A percentile compares a stretch with the other conserved stretches of the same genome.
Conservation (phyloP, 2,888 invertebrate genomes). For the Smittia sp. region DNA sequence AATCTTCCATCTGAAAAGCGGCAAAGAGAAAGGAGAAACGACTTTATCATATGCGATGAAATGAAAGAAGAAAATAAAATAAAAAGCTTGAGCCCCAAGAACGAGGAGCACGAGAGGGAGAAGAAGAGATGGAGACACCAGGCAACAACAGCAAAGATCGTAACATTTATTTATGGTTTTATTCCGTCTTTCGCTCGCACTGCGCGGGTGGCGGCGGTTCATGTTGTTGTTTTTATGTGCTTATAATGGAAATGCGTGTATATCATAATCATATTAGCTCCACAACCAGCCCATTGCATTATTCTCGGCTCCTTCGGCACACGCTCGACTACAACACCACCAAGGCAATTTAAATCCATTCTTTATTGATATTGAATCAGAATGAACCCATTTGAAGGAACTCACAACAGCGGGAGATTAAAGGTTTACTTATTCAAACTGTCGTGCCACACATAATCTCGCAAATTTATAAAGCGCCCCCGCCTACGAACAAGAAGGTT, state of each 20-base stretch:
- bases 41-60: conserved; percentile 14
- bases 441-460: too few species aligned
- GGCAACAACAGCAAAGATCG: background rate
- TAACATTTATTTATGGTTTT: conserved; percentile 35
- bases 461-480: too few species aligned
- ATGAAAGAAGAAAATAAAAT: conserved; percentile 13
- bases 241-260: conserved; percentile 38
- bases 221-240: conserved; percentile 37
- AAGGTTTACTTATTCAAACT: too few species aligned
- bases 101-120: background rate
- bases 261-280: conserved; percentile 37
- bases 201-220: conserved; percentile 1
- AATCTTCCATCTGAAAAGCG: too few species aligned
- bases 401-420: too few species aligned
- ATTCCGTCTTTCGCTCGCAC: background rate
- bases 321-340: too few species aligned
- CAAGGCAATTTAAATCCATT: too few species aligned
- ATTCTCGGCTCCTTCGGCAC: too few species aligned
- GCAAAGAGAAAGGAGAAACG: background rate
- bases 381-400: too few species aligned
- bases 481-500: too few species aligned
- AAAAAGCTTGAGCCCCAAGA: background rate
- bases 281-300: too few species aligned
- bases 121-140: background rate
- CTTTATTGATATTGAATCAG: too few species aligned